A percentile compares a stretch with the other conserved stretches of the same genome.
Conservation (phyloP, 1,140 invertebrate species). For the Pristionchus pacificus region DNA sequence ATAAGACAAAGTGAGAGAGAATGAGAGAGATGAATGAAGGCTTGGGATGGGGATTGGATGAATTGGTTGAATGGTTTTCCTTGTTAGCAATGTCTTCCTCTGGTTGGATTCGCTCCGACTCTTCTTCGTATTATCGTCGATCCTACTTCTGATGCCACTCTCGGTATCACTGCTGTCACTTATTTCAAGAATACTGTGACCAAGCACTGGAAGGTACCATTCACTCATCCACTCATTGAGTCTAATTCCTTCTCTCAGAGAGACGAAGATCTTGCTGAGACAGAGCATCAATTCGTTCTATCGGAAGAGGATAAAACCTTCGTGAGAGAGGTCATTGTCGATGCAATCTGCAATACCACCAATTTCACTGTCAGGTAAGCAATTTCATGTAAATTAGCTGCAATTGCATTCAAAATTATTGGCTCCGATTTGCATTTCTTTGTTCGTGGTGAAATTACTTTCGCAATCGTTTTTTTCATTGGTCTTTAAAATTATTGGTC, state of each 20-base stretch:
- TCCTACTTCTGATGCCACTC: constrained; percentile 79
- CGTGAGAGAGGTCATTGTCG: constrained; percentile 86
- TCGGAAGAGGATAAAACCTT: constrained; percentile 91
- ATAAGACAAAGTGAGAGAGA: no score
- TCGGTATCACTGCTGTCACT: constrained; percentile 88
- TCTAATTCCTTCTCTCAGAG: constrained; percentile 46
- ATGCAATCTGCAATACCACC: constrained; percentile 68
- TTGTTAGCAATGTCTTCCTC: no score
- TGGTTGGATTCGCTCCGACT: constrained; percentile 87
- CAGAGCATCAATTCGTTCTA: constrained; percentile 63
- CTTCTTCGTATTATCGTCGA: constrained; percentile 88
- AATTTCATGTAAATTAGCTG: no score
- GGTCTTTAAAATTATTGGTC: no score
- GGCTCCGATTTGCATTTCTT: no score
- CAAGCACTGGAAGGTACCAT: constrained; percentile 71
- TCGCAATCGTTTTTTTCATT: no score
- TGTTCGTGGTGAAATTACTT: no score
- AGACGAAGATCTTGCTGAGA: not conserved
- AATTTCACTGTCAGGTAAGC: constrained; percentile 79
- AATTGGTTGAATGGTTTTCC: no score
- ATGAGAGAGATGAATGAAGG: no score
- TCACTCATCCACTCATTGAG: constrained; percentile 3
- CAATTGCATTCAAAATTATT: no score
- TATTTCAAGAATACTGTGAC: constrained; percentile 92
- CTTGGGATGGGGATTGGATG: no score